phyloP scores from a whole-genome alignment of 2,113 vertebrate species.

The Eulemur rufifrons region DNA sequence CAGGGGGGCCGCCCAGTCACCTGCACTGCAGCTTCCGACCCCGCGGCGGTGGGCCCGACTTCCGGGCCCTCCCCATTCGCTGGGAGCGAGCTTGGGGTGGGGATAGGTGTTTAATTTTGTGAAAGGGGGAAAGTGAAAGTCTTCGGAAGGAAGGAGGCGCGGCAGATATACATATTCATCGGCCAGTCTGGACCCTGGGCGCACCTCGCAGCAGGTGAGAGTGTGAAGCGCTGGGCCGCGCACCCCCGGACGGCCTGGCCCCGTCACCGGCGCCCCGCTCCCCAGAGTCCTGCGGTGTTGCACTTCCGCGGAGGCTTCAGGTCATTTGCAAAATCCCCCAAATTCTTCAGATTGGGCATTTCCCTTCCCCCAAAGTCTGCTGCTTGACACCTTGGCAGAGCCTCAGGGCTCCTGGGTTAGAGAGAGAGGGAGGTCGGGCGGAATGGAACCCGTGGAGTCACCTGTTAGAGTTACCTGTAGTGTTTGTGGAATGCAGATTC shows the following conservation, averaged over 20 bases:
- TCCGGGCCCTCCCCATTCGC: not conserved
- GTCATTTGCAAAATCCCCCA: not conserved
- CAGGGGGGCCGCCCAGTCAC: not conserved
- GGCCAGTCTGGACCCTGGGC: not conserved
- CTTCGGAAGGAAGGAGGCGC: not conserved
- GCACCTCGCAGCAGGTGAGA: slow-evolving; percentile 23
- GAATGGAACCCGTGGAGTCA: not conserved
- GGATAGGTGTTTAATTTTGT: not conserved
- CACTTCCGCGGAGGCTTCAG: not conserved
- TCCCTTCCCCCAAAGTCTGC: not conserved
- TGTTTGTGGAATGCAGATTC: not conserved
- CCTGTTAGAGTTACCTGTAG: not conserved
- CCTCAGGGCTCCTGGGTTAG: not conserved
- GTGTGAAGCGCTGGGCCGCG: not conserved
- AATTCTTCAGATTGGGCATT: not conserved
- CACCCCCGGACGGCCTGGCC: not conserved
- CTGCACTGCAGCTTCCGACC: slow-evolving; percentile 45
- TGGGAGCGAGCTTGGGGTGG: not conserved
- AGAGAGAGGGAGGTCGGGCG: not conserved
- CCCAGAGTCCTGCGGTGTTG: not conserved
- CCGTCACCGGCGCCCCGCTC: too few relatives aligned
- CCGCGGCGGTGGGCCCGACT: not conserved
- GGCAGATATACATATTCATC: too few relatives aligned
- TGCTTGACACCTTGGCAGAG: not conserved
- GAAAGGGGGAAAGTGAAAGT: slow-evolving; percentile 53